Conservation (phyloP, 1,140 invertebrate species). For the Bombus difficillimus region DNA sequence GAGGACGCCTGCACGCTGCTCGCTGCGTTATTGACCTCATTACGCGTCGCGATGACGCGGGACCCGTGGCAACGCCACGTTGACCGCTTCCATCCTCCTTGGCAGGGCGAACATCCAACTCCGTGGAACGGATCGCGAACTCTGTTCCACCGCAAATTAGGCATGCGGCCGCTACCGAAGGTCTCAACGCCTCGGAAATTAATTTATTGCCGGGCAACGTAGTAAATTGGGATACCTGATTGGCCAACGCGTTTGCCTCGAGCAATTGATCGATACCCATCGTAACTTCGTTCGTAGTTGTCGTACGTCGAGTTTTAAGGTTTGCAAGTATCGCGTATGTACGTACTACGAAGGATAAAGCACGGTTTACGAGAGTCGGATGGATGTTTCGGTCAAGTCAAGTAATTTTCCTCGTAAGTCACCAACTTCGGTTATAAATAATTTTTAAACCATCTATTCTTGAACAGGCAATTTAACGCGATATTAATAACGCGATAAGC, state of each 20-base stretch:
- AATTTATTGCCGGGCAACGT: constrained; percentile 19
- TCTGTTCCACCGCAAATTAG: constrained; percentile 14
- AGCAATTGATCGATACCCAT: background rate
- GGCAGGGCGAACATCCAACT: background rate
- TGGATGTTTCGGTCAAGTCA: too few relatives aligned
- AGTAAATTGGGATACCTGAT: constrained; percentile 7
- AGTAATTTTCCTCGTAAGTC: too few relatives aligned
- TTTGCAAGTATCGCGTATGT: background rate
- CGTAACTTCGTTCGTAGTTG: background rate
- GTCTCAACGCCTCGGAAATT: constrained; percentile 19
- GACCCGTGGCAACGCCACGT: background rate
- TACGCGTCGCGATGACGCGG: constrained; percentile 16
- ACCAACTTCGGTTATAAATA: too few relatives aligned
- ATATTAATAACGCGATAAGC: too few relatives aligned
- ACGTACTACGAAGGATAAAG: background rate
- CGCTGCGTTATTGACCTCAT: constrained; percentile 20
- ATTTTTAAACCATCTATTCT: too few relatives aligned
- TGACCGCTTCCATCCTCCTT: background rate
- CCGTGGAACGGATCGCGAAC: background rate
- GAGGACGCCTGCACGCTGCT: background rate
- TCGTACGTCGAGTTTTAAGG: background rate
- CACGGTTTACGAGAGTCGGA: background rate
- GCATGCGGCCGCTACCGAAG: background rate
- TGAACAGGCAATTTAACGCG: too few relatives aligned
- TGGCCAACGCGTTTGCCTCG: background rate